Conservation (phyloP, 2,113 vertebrate genomes). For the Anguilla japonica region DNA sequence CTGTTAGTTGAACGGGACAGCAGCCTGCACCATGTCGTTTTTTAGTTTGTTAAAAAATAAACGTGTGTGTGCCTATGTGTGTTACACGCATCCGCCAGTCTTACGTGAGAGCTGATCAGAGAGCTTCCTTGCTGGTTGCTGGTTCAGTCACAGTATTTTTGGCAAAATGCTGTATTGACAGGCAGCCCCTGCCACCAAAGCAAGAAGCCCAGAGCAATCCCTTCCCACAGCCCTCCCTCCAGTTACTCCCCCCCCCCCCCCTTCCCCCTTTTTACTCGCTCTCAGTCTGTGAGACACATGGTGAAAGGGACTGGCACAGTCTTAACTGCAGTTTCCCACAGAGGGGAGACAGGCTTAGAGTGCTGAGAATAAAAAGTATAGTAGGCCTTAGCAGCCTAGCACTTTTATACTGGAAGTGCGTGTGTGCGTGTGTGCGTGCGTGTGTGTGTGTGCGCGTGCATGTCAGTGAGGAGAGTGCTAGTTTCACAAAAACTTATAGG, state of each 20-base stretch:
- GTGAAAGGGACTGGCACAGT: not conserved
- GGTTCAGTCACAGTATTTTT: not conserved
- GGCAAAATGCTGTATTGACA: not conserved
- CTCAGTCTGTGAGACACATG: not conserved
- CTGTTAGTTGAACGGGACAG: not conserved
- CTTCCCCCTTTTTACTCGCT: not conserved
- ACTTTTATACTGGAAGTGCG: not conserved
- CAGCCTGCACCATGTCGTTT: not conserved
- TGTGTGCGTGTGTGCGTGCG: not conserved
- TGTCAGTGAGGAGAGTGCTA: not conserved
- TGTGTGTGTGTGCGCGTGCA: not conserved
- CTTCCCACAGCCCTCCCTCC: not conserved
- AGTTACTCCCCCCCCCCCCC: not conserved
- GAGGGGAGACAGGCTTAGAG: not conserved
- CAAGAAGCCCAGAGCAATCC: not conserved
- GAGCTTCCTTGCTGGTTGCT: not conserved
- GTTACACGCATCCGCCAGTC: not conserved
- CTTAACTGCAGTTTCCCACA: not conserved
- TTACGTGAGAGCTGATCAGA: not conserved
- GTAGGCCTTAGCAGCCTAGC: too few species aligned
- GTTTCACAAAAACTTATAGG: slow-evolving; percentile 25
- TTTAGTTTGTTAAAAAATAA: not conserved
- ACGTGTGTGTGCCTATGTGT: not conserved
- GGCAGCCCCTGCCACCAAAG: not conserved
- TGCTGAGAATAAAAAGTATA: not conserved